A percentile compares a stretch with the other conserved stretches of the same genome.
These are phyloP conservation scores for Microtus pennsylvanicus DNA, from an alignment of 2,113 vertebrate genomes.

Conservation along the genomic window DNA sequence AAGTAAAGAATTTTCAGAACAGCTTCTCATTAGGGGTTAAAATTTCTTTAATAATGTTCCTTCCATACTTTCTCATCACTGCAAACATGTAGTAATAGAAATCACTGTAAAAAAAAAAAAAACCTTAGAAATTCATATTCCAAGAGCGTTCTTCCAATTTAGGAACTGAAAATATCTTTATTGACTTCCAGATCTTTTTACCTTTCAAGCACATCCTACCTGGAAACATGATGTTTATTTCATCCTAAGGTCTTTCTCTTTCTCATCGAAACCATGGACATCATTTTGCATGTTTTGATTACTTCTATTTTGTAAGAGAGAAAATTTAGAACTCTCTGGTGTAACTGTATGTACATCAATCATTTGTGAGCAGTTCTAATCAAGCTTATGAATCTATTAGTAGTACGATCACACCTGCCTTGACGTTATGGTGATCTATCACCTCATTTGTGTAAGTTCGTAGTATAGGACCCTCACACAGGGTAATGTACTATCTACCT, in stretches of 20 bases:
- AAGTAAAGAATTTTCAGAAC: not conserved
- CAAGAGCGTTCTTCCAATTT: not conserved
- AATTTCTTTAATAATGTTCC: not conserved
- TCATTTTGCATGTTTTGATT: constrained; percentile 32
- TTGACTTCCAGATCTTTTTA: not conserved
- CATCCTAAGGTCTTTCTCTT: constrained; percentile 9
- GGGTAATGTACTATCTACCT: not conserved
- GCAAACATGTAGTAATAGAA: not conserved
- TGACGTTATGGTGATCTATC: constrained; percentile 31
- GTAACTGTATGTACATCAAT: constrained; percentile 34
- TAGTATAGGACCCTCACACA: constrained; percentile 30
- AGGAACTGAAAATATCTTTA: not conserved
- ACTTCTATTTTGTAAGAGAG: not conserved
- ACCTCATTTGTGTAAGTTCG: constrained; percentile 60
- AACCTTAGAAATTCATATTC: not conserved
- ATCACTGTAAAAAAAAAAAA: not conserved
- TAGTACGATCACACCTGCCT: not conserved
- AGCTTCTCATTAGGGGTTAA: not conserved
- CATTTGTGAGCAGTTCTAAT: constrained; percentile 64
- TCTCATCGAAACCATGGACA: constrained; percentile 55
- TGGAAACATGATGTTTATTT: not conserved
- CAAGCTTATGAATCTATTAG: constrained; percentile 41
- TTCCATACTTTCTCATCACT: not conserved
- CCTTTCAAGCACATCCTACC: not conserved
- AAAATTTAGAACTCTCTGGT: constrained; percentile 34